phyloP scores from a whole-genome alignment of 2,888 invertebrate genomes.

The Yponomeuta malinellus region DNA sequence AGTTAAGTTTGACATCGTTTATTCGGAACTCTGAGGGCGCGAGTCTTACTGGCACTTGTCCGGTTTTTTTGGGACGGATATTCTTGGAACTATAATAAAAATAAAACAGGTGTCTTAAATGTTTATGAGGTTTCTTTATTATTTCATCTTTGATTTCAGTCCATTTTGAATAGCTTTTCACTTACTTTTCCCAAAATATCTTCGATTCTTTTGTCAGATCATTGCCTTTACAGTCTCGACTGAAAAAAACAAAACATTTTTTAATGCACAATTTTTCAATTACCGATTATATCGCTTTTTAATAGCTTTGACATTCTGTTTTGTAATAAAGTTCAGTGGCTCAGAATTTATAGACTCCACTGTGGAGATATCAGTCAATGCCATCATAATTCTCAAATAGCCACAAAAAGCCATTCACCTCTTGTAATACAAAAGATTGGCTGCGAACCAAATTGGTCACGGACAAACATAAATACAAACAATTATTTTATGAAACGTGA shows the following conservation, averaged over 20 bases:
- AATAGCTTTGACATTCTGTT: background rate
- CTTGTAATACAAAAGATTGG: background rate
- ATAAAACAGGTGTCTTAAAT: no score
- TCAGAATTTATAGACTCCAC: background rate
- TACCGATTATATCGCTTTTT: background rate
- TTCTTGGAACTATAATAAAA: no score
- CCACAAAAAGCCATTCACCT: background rate
- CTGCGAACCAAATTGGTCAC: background rate
- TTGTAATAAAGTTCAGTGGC: background rate
- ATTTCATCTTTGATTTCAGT: no score
- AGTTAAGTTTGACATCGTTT: no score
- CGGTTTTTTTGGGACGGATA: no score
- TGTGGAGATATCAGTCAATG: background rate
- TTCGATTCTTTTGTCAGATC: background rate
- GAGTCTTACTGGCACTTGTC: no score
- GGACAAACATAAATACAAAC: no score
- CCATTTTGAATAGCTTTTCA: no score
- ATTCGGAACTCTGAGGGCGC: no score
- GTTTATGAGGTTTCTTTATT: no score
- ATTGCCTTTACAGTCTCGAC: background rate
- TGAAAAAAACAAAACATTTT: background rate
- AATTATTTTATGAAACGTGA: no score
- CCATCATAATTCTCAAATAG: background rate
- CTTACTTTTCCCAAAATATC: no score
- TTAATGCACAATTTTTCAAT: background rate